Conservation (phyloP, 2,113 vertebrate genomes). For the Rafetus swinhoei region DNA sequence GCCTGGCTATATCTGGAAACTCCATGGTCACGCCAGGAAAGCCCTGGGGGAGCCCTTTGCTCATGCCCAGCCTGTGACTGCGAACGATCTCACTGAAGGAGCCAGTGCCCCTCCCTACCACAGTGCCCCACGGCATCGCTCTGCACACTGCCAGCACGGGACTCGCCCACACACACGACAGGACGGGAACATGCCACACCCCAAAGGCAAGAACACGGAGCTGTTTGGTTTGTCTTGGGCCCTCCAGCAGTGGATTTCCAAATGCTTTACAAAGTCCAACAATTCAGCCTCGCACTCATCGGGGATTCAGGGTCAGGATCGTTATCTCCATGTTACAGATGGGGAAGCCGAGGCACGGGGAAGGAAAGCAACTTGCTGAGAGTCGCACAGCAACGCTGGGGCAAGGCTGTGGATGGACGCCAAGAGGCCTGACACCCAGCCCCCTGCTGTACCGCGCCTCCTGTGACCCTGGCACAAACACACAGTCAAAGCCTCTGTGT, state of each 20-base stretch:
- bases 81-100: background rate
- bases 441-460: background rate
- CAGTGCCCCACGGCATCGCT: background rate
- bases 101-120: background rate
- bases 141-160: background rate
- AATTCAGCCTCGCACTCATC: background rate
- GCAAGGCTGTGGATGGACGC: background rate
- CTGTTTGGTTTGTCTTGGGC: background rate
- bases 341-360: background rate
- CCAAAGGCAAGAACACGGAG: background rate
- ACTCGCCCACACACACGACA: background rate
- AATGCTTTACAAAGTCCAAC: background rate
- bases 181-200: background rate
- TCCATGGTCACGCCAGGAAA: background rate
- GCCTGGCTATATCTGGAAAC: background rate
- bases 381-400: background rate
- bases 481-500: background rate
- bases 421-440: background rate
- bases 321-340: background rate
- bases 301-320: background rate
- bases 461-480: background rate
- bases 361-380: background rate
- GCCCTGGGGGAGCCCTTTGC: background rate
- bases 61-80: too few relatives aligned
- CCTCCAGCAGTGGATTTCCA: background rate